Percentiles rank a stretch among this genome's conserved stretches.
These are phyloP conservation scores for Sycophila sp. DNA, from an alignment of 1,140 invertebrate species.

Conservation along the genomic window DNA sequence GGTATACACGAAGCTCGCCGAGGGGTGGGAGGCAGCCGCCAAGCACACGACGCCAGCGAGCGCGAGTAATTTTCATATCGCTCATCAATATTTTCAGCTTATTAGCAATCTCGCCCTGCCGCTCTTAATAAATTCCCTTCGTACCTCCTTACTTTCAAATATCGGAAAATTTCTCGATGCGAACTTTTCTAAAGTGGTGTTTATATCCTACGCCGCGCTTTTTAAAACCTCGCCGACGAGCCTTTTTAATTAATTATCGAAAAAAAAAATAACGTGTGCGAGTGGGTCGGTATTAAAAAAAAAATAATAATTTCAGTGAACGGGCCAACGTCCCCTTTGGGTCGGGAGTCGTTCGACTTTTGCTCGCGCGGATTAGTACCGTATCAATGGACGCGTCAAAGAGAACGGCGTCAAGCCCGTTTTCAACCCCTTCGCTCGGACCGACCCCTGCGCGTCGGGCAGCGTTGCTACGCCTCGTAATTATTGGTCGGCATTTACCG, in stretches of 20 bases:
- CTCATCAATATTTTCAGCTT: conserved; percentile 38
- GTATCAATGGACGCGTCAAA: conserved; percentile 52
- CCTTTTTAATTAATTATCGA: no score
- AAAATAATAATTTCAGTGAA: no score
- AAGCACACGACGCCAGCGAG: background rate
- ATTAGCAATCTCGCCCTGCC: conserved; percentile 31
- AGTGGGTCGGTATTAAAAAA: no score
- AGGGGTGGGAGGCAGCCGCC: background rate
- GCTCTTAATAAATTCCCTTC: conserved; percentile 36
- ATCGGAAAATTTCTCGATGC: conserved; percentile 33
- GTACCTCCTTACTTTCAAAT: conserved; percentile 26
- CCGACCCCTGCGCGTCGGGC: conserved; percentile 3
- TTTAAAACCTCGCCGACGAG: background rate
- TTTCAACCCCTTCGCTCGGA: conserved; percentile 29
- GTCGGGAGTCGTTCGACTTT: conserved; percentile 51
- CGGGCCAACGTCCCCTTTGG: conserved; percentile 8
- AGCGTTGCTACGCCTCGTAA: conserved; percentile 27
- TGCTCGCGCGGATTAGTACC: conserved; percentile 53
- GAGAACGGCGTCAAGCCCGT: conserved; percentile 34
- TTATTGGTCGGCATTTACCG: conserved; percentile 34
- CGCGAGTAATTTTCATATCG: conserved; percentile 37
- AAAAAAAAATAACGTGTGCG: no score
- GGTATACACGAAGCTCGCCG: conserved; percentile 7
- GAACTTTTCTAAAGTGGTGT: conserved; percentile 11
- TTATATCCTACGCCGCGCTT: background rate